phyloP scores from a whole-genome alignment of 2,113 vertebrate species.

The Mesitornis unicolor region DNA sequence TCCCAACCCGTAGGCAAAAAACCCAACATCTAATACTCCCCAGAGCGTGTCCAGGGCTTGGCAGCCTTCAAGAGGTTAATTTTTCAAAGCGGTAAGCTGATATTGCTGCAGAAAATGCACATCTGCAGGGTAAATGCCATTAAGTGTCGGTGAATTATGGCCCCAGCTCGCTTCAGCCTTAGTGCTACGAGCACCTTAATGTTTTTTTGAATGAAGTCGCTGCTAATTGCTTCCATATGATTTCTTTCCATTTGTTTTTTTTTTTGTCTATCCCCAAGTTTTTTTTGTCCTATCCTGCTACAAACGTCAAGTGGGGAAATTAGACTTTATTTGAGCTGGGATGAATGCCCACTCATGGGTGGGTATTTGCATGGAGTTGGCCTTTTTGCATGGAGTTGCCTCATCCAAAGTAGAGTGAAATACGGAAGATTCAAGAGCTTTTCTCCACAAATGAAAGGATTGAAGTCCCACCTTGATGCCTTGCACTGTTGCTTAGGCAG shows the following conservation, averaged over 20 bases:
- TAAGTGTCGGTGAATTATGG: constrained; percentile 77
- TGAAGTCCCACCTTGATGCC: neutral
- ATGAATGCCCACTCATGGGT: neutral
- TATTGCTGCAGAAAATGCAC: constrained; percentile 75
- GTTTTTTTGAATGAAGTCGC: constrained; percentile 72
- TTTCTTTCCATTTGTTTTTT: neutral
- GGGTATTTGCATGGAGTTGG: neutral
- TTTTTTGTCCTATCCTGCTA: neutral
- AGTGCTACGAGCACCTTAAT: constrained; percentile 76
- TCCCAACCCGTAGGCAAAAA: neutral
- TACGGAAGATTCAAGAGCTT: neutral
- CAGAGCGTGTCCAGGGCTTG: constrained; percentile 31
- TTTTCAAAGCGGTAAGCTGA: constrained; percentile 80
- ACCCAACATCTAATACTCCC: constrained; percentile 59
- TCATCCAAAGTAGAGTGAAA: neutral
- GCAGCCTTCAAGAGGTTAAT: constrained; percentile 69
- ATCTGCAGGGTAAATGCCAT: constrained; percentile 73
- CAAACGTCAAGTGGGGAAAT: constrained; percentile 25
- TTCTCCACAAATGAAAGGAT: neutral
- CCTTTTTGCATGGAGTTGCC: neutral
- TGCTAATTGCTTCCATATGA: constrained; percentile 79
- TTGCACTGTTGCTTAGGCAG: neutral
- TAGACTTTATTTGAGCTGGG: neutral
- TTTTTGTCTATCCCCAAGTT: neutral
- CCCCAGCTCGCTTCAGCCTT: constrained; percentile 72